Evolutionary conservation across 2,888 invertebrate genomes (phyloP).

Genomic region (Caenorhabditis macrosperma): DNA sequence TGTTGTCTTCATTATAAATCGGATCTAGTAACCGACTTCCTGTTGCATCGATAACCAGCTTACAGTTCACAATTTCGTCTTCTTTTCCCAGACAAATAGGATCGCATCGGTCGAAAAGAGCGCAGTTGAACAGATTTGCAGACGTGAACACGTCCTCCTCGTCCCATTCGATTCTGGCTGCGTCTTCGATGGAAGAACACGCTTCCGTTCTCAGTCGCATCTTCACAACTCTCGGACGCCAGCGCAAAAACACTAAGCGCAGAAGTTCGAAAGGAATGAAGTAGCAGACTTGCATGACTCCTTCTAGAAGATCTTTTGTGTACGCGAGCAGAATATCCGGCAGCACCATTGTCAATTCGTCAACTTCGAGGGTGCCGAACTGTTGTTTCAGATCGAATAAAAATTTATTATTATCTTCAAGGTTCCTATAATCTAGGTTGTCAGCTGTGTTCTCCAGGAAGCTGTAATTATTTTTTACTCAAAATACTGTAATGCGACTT

Average conservation of each 20-base stretch:
- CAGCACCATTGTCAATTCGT: constrained; percentile 39
- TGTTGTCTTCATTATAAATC: constrained; percentile 24
- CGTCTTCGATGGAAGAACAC: constrained; percentile 33
- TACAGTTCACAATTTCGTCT: constrained; percentile 11
- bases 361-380: constrained; percentile 36
- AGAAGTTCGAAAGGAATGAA: constrained; percentile 42
- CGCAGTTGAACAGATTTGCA: constrained; percentile 26
- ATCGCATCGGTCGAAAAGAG: constrained; percentile 9
- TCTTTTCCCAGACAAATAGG: constrained; percentile 33
- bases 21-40: constrained; percentile 34
- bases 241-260: constrained; percentile 26
- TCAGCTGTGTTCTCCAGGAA: constrained; percentile 44
- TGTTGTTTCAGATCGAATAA: constrained; percentile 3
- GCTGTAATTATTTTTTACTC: constrained; percentile 6
- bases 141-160: constrained; percentile 41
- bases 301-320: constrained; percentile 12
- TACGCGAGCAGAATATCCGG: constrained; percentile 34
- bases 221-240: constrained; percentile 34
- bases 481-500: background rate
- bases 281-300: constrained; percentile 22
- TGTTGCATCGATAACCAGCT: constrained; percentile 14
- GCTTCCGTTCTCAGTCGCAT: constrained; percentile 42
- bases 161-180: constrained; percentile 52
- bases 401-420: background rate
- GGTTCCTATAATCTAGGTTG: constrained; percentile 18